Percentiles rank a stretch among this genome's conserved stretches.
These are phyloP conservation scores for Cydia amplana DNA, from an alignment of 1,140 invertebrate genomes.

Conservation along the genomic window DNA sequence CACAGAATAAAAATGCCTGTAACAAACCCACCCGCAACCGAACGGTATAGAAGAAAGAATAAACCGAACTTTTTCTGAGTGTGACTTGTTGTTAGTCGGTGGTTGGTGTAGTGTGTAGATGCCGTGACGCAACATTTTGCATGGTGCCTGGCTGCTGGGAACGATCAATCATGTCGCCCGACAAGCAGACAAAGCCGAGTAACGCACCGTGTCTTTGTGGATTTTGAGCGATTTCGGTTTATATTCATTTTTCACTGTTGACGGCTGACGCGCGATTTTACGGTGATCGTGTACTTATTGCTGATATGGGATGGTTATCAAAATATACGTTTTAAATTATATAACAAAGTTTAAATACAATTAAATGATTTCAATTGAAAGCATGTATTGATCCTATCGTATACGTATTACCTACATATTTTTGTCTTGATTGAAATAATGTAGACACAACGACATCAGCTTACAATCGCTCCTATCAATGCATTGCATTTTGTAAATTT, in stretches of 20 bases:
- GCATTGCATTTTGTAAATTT: too few relatives aligned
- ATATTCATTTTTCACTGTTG: slow-evolving; percentile 73
- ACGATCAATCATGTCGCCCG: slow-evolving; percentile 65
- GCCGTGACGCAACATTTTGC: slow-evolving; percentile 77
- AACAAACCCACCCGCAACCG: slow-evolving; percentile 14
- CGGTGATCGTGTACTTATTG: slow-evolving; percentile 51
- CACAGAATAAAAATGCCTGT: slow-evolving; percentile 43
- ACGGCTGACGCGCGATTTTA: slow-evolving; percentile 57
- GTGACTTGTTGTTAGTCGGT: slow-evolving; percentile 41
- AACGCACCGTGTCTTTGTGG: slow-evolving; percentile 78
- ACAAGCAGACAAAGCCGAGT: slow-evolving; percentile 76
- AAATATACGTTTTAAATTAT: background rate
- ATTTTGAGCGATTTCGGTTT: slow-evolving; percentile 76
- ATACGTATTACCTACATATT: too few relatives aligned
- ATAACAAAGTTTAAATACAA: too few relatives aligned
- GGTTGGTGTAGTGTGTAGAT: slow-evolving; percentile 42
- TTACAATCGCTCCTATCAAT: too few relatives aligned
- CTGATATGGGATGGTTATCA: background rate
- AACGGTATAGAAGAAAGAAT: slow-evolving; percentile 38
- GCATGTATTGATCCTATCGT: too few relatives aligned
- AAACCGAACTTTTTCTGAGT: slow-evolving; percentile 38
- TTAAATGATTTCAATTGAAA: too few relatives aligned
- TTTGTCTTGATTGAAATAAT: too few relatives aligned
- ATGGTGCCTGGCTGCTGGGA: slow-evolving; percentile 58
- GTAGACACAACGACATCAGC: too few relatives aligned